A percentile compares a stretch with the other conserved stretches of the same genome.
Conservation (phyloP, 2,797 vertebrate genomes). For the Alosa sapidissima region DNA sequence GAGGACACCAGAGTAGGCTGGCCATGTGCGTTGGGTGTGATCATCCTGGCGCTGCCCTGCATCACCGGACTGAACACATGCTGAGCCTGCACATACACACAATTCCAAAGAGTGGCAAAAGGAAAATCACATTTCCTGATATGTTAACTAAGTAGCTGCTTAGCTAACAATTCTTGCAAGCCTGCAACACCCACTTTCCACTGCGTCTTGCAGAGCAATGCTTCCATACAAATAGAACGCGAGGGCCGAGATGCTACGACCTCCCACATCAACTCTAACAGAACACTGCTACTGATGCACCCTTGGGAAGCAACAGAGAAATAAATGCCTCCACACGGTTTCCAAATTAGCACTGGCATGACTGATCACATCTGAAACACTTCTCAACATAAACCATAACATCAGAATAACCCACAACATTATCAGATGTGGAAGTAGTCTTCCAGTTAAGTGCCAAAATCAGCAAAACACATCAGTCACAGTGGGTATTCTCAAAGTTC, state of each 20-base stretch:
- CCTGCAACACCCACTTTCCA: background rate
- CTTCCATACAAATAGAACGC: background rate
- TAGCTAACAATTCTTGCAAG: background rate
- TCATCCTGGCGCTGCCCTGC: constrained; percentile 93
- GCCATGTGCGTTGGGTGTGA: constrained; percentile 89
- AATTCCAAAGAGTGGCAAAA: background rate
- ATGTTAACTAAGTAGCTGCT: background rate
- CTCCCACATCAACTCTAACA: background rate
- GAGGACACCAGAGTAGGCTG: constrained; percentile 92
- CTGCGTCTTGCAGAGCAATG: background rate
- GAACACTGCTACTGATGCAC: background rate
- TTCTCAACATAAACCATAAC: background rate
- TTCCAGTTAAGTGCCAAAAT: background rate
- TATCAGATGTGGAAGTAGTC: too few species aligned
- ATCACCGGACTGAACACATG: constrained; percentile 96
- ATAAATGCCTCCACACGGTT: background rate
- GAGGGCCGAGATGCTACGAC: background rate
- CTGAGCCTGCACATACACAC: constrained; percentile 77
- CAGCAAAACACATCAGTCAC: too few species aligned
- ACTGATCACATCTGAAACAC: background rate
- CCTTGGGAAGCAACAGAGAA: background rate
- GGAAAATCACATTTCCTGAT: background rate
- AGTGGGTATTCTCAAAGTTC: too few species aligned
- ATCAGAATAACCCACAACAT: too few species aligned
- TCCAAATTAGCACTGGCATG: background rate